Evolutionary conservation across 2,797 vertebrate genomes (phyloP), one percentile per base, ranked within the genome.

Genomic region (Bradypus variegatus): DNA sequence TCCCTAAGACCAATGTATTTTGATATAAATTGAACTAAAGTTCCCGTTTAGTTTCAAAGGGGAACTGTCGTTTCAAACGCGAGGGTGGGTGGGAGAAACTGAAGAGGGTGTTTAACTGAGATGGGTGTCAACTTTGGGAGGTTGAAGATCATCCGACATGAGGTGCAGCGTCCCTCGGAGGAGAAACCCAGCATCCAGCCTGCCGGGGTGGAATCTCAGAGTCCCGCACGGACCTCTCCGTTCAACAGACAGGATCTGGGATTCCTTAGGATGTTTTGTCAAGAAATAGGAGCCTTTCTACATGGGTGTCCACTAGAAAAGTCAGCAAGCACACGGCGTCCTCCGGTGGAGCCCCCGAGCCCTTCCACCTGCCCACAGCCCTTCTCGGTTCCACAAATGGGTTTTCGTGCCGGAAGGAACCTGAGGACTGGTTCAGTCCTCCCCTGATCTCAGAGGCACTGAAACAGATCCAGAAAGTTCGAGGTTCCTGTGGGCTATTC

Each of bases 331-430:
- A 1, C 18, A 31, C 12, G 7, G 8, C 0, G 0, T 4, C 36
- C 3, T 55, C 33, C 12, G 65, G 3, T 6, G 0, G 0, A 7
- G 8, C 5, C 7, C 25, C 5, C 6, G 38, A 27, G 6, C 12
- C 21, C 33, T 2, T 5, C 23, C 36, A 6, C 16, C 55, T 3
- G 80, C 12, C 31, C 15, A 2, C 10, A 9, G 38, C 2, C 36
- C n/a, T 41, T 16, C 4, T 13, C 0, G 1, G 12, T 10, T 27
- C 60, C n/a, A 3, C 0, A 3, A 2, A 6, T 4, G 6, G 18
- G 2, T 16, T 31, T 36, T 12, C 7, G 64, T 19, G 16, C 36
- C 18, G 38, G 50, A 10, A 16, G 25, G 83, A 38, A 6, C 64
- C 41, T 0, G 6, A 67, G 31, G 12, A 7, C 29, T 31, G 14